Conservation (phyloP, 2,113 vertebrate genomes). For the Catharus fuscescens region DNA sequence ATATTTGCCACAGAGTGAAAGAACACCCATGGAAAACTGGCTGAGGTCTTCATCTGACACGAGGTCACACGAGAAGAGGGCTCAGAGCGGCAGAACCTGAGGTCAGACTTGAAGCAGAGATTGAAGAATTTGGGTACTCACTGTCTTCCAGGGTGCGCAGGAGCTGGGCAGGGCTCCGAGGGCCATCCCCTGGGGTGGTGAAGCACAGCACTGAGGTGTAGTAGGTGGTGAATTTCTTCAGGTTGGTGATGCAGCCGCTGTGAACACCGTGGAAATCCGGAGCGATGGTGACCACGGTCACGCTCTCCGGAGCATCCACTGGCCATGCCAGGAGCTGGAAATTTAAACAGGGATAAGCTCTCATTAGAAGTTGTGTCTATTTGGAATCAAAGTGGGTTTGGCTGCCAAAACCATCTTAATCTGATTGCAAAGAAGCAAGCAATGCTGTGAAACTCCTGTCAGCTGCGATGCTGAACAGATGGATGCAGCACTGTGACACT, state of each 20-base stretch:
- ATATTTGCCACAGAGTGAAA: not conserved
- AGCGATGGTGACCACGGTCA: slow-evolving; percentile 85
- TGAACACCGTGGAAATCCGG: slow-evolving; percentile 91
- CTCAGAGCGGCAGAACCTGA: not conserved
- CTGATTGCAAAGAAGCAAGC: slow-evolving; percentile 6
- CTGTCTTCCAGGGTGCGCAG: slow-evolving; percentile 90
- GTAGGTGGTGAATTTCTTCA: slow-evolving; percentile 91
- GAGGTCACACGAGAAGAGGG: not conserved
- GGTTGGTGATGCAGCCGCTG: slow-evolving; percentile 82
- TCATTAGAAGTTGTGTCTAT: not conserved
- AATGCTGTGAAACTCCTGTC: not conserved
- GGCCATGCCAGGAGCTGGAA: slow-evolving; percentile 89
- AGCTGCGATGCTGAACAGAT: slow-evolving; percentile 13
- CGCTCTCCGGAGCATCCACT: slow-evolving; percentile 74
- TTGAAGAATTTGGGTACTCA: slow-evolving; percentile 73
- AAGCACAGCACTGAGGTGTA: slow-evolving; percentile 89
- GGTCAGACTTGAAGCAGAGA: not conserved
- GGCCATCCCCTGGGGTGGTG: slow-evolving; percentile 93
- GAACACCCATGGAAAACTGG: not conserved
- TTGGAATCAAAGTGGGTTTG: not conserved
- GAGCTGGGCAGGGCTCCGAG: slow-evolving; percentile 82
- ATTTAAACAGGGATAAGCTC: not conserved
- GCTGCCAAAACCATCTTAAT: slow-evolving; percentile 33
- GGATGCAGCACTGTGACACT: not conserved
- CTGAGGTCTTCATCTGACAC: not conserved